Base-by-base conservation (phyloP, 1,140 invertebrate species). In the Teleogryllus occipitalis region DNA sequence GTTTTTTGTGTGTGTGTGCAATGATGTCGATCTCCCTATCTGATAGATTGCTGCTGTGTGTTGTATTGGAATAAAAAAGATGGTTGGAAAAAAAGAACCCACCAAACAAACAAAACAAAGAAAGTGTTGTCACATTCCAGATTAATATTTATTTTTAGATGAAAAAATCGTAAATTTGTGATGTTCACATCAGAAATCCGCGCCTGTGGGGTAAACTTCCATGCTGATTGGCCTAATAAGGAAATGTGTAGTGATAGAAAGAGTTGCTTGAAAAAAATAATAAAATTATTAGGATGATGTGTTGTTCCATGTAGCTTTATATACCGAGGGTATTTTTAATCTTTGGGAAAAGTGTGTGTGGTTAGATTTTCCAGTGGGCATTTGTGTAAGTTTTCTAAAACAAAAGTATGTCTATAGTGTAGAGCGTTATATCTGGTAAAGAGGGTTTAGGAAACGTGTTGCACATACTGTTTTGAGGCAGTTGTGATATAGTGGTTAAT, bases 71-170 rank as follows among this genome's bases (percentile, higher is more conserved):
- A 39, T 39, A 39, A 39, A 39, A 39, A 39, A 39, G 27, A 39
- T 39, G 27, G 27, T 39, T 39, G 27, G 27, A 39, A 39, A 39
- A 39, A 39, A 39, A 39, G 27, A 39, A 39, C 27, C 27, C 5
- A 39, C 54, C 10, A 65, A 65, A 65, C 54, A 65, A 65, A 18
- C 18, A 65, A 10, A 18, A 65, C 10, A 65, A 18, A 65, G 54
- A 65, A 65, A 65, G 18, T 65, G 54, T 65, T 65, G 54, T 65
- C 54, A 65, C 54, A 65, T 65, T 65, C 54, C 54, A 65, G 54
- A 65, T 65, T 65, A 65, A 65, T 65, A 65, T 65, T 65, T 65
- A 65, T 65, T 65, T 65, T 65, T 65, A 65, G 54, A 65, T 14
- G 54, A 65, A 18, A 65, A 18, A 65, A 14, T 65, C 54, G 54